These are phyloP conservation scores for Chelonoidis abingdonii DNA, from an alignment of 2,113 vertebrate species.

Conservation along the genomic window DNA sequence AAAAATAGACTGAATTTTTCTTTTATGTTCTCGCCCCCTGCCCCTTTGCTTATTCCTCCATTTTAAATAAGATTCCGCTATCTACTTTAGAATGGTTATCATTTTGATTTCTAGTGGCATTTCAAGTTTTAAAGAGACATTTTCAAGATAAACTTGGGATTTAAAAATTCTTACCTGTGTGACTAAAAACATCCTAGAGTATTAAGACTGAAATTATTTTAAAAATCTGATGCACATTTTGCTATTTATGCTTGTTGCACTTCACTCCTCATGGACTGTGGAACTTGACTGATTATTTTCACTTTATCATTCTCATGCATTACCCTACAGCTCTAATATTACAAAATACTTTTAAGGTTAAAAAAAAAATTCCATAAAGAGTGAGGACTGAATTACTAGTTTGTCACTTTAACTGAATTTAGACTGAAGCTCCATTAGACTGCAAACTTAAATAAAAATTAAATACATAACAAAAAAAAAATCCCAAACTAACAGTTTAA, in stretches of 20 bases:
- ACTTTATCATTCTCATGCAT: accelerated
- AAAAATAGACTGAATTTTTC: neutral
- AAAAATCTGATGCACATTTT: too few species aligned
- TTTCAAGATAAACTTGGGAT: accelerated
- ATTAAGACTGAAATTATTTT: neutral
- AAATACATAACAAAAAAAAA: neutral
- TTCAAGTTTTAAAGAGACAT: accelerated
- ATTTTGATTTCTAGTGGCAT: accelerated
- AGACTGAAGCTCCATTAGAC: neutral
- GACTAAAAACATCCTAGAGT: neutral
- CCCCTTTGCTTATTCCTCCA: neutral
- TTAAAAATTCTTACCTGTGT: neutral
- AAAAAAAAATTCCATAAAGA: neutral
- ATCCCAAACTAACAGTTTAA: neutral
- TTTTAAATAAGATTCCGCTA: neutral
- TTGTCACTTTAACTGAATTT: neutral
- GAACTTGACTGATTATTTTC: neutral
- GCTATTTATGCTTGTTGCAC: neutral
- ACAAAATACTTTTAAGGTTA: neutral
- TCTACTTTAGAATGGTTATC: accelerated
- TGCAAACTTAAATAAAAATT: neutral
- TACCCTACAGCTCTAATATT: accelerated
- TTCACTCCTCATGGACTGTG: neutral
- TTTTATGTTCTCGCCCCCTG: neutral
- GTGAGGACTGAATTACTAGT: neutral